Evolutionary conservation across 2,888 invertebrate species (phyloP), one percentile per base, ranked within the genome.

Genomic region (Cataglyphis albicans): DNA sequence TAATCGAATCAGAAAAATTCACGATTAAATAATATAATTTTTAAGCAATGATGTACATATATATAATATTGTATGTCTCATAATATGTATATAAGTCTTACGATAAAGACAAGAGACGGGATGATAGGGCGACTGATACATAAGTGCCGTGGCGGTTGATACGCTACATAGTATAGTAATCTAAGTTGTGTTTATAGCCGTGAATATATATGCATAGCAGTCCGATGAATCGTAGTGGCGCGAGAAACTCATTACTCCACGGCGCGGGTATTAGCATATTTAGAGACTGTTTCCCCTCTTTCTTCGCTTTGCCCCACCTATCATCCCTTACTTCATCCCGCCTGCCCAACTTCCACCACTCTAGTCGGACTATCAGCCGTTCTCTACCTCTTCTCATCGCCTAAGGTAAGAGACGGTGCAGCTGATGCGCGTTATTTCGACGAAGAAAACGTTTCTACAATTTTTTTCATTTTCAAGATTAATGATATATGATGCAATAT

Each of bases 251-350:
- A 94, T 94, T 94, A 94, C 91, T 92, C 91, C 87, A 84, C 89
- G 91, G 86, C 88, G 90, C 86, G 86, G 91, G 90, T 93, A 94
- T 94, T 94, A 94, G 94, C 94, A 94, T 94, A 94, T 94, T 94
- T 92, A 94, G 93, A 94, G 93, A 91, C 90, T 87, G 88, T 84
- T 89, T 88, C 88, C 89, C 86, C 85, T 48, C 41, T 80, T 82
- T 81, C 85, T 74, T 65, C 64, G 84, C 86, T 84, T 82, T 84
- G 76, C 88, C 83, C 88, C 87, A 82, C 84, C 88, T 90, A 89
- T 88, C 88, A 88, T 84, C 87, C 85, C 83, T 84, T 84, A 81
- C 84, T 87, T 82, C 84, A 86, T 84, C 76, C 72, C 59, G 63
- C 84, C 68, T 75, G 80, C 82, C 83, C 81, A 70, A 76, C 84